These are phyloP conservation scores for Lasaia peninsularis DNA, from an alignment of 1,140 invertebrate genomes.

Conservation along the genomic window DNA sequence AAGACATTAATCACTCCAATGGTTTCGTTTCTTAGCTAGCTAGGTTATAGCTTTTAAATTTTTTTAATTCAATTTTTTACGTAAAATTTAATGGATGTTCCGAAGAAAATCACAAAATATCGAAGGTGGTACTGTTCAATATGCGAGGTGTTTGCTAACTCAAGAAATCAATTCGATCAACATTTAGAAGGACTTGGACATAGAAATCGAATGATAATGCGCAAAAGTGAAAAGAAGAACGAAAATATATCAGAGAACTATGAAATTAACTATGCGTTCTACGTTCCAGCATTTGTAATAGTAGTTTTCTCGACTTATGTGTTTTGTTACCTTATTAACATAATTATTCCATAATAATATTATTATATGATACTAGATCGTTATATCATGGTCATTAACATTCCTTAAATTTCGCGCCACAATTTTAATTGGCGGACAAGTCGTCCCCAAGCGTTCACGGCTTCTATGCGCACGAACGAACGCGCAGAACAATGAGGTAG, in stretches of 20 bases:
- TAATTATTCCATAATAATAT: constrained; percentile 23
- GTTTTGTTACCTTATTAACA: constrained; percentile 49
- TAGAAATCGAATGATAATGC: constrained; percentile 43
- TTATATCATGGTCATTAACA: constrained; percentile 54
- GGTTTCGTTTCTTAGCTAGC: too few species aligned
- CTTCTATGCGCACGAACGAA: constrained; percentile 77
- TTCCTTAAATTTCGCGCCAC: constrained; percentile 76
- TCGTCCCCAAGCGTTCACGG: constrained; percentile 76
- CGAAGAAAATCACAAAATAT: constrained; percentile 29
- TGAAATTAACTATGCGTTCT: constrained; percentile 38
- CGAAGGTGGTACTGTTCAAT: constrained; percentile 47
- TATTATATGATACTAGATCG: neutral
- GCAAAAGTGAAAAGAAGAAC: constrained; percentile 29
- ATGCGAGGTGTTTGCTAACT: constrained; percentile 59
- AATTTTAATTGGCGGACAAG: constrained; percentile 77
- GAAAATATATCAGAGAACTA: constrained; percentile 31
- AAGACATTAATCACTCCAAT: too few species aligned
- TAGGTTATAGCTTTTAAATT: too few species aligned
- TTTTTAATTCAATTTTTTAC: neutral
- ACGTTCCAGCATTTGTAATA: constrained; percentile 45
- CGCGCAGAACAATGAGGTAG: constrained; percentile 78
- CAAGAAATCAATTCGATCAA: constrained; percentile 57
- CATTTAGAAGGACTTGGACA: constrained; percentile 60
- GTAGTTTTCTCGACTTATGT: constrained; percentile 50
- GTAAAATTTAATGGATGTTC: constrained; percentile 12